These are phyloP conservation scores for Drosophila albomicans DNA, from an alignment of 1,140 invertebrate species.

Conservation along the genomic window DNA sequence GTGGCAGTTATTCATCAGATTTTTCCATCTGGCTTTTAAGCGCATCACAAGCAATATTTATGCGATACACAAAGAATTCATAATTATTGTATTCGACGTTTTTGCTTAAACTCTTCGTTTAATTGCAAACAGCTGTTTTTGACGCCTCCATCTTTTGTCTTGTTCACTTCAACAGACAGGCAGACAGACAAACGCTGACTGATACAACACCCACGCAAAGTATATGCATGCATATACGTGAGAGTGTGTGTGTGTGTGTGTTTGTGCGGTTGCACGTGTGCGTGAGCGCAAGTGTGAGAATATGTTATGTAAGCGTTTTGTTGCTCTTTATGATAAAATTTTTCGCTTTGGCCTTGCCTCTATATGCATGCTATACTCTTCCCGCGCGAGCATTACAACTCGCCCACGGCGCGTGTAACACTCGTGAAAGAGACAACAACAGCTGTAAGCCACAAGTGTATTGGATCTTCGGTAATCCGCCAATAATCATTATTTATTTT, in stretches of 20 bases:
- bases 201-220: slow-evolving; percentile 41
- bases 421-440: not conserved
- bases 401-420: not conserved
- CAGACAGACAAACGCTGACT: slow-evolving; percentile 20
- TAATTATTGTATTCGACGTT: not conserved
- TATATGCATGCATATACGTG: not conserved
- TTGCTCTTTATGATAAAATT: slow-evolving; percentile 62
- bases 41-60: no score
- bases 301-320: slow-evolving; percentile 60
- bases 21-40: not conserved
- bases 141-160: not conserved
- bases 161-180: not conserved
- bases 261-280: slow-evolving; percentile 4
- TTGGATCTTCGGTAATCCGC: not conserved
- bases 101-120: slow-evolving; percentile 6
- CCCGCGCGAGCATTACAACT: not conserved
- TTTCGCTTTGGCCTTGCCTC: slow-evolving; percentile 52
- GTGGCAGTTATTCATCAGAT: slow-evolving; percentile 1
- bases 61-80: not conserved
- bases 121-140: slow-evolving; percentile 23
- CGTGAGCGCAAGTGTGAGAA: slow-evolving; percentile 20
- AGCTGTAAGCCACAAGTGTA: not conserved
- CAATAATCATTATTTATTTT: slow-evolving; percentile 6
- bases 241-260: no score
- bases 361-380: slow-evolving; percentile 10